These are phyloP conservation scores for Scaptomyza cyrtandrae DNA, from an alignment of 2,888 invertebrate genomes.

Conservation along the genomic window DNA sequence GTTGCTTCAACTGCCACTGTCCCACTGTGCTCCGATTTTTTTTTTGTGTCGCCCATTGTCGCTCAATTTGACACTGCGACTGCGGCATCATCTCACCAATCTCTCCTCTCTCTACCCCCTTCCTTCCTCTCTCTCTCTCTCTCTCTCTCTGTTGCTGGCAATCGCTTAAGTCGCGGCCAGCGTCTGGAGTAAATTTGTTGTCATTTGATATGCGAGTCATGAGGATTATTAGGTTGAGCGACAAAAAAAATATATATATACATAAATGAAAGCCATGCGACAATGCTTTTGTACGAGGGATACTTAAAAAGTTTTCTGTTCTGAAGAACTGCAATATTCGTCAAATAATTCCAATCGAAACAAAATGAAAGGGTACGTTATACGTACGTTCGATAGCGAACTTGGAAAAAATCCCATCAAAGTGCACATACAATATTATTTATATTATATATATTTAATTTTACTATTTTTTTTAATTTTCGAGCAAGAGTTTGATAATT, in stretches of 20 bases:
- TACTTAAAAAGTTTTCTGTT: not conserved
- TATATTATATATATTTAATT: not conserved
- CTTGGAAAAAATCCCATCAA: not conserved
- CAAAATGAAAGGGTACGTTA: too few species aligned
- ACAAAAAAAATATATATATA: slow-evolving; percentile 40
- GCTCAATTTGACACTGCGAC: slow-evolving; percentile 79
- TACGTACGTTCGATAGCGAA: too few species aligned
- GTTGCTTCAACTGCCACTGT: slow-evolving; percentile 78
- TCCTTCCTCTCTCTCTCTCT: not conserved
- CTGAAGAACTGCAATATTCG: too few species aligned
- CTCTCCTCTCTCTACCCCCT: slow-evolving; percentile 10
- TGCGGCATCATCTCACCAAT: slow-evolving; percentile 33
- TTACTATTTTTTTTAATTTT: not conserved
- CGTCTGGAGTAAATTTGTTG: slow-evolving; percentile 79
- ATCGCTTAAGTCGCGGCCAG: slow-evolving; percentile 40
- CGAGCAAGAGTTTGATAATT: too few species aligned
- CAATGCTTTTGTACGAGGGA: slow-evolving; percentile 57
- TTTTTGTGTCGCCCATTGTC: slow-evolving; percentile 74
- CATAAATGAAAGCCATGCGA: slow-evolving; percentile 44
- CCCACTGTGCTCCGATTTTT: slow-evolving; percentile 73
- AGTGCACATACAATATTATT: not conserved
- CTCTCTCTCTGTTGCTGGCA: not conserved
- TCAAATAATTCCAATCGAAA: too few species aligned
- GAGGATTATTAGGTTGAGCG: slow-evolving; percentile 79
- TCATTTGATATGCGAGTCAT: slow-evolving; percentile 81